Evolutionary conservation across 2,888 invertebrate genomes (phyloP), one percentile per base, ranked within the genome.

Genomic region (Andrena haemorrhoa): DNA sequence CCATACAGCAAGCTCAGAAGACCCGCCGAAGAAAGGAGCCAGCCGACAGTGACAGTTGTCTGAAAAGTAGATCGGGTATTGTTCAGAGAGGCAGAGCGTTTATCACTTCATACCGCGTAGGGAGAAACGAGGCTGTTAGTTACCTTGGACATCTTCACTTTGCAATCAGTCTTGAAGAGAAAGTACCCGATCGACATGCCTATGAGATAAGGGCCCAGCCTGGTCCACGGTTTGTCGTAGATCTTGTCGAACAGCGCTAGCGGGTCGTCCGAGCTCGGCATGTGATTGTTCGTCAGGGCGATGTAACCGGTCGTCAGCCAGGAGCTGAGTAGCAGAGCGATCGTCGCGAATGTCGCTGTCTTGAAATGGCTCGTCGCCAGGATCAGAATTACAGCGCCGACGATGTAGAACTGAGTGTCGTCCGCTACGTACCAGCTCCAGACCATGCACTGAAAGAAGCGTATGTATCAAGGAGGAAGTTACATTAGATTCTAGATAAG

Each of bases 351-450:
- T 0, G 96, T 96, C 0, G 98, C 97, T 0, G 96, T 94, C 92
- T 97, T 97, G 92, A 98, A 97, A 93, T 97, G 97, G 88, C 96
- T 97, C 20, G 97, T 96, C 0, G 97, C 97, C 66, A 98, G 93
- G 71, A 98, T 97, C n/a, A 98, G 95, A 47, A 98, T 96, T 5
- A 98, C 95, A 0, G 97, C 97, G 82, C 97, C 97, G 83, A 98
- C 95, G 0, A 97, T 96, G 92, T 98, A 98, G 94, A 98, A 98
- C 91, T 98, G 98, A 0, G 97, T 97, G 92, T 98, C 98, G 89
- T 98, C 97, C 0, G 98, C 97, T 64, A 98, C 94, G 91, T 98
- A 98, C 98, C 98, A 98, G 94, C 97, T 98, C 98, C 98, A 98
- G 49, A 98, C 93, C 98, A 98, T 98, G 92, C 98, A 98, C 97